These are phyloP conservation scores for Rhabdomys pumilio DNA, from an alignment of 2,797 vertebrate species.

Conservation along the genomic window DNA sequence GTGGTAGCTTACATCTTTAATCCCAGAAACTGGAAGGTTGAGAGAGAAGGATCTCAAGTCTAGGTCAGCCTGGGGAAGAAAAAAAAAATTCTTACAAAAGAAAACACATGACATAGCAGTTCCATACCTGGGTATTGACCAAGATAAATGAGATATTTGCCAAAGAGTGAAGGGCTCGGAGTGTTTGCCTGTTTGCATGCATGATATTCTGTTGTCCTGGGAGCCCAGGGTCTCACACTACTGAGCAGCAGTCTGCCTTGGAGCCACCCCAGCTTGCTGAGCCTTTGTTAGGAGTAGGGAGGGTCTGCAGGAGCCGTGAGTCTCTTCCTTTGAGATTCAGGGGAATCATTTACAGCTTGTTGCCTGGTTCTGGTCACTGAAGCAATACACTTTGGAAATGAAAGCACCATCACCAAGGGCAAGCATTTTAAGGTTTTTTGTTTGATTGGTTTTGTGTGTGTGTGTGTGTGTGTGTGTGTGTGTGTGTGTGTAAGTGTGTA, in stretches of 20 bases:
- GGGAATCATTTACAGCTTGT: background rate
- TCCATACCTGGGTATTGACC: slow-evolving; percentile 21
- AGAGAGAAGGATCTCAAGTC: background rate
- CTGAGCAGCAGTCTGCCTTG: background rate
- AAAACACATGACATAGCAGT: slow-evolving; percentile 5
- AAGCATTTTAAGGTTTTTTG: background rate
- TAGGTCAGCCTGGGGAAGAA: background rate
- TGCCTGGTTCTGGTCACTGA: background rate
- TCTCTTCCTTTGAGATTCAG: slow-evolving; percentile 24
- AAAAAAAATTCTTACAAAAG: slow-evolving; percentile 49
- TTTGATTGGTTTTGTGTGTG: background rate
- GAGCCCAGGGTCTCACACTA: background rate
- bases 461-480: background rate
- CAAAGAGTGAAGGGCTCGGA: background rate
- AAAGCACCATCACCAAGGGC: background rate
- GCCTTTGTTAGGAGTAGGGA: background rate
- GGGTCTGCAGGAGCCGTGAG: background rate
- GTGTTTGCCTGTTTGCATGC: background rate
- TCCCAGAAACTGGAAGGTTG: background rate
- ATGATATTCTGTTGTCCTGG: too few relatives aligned
- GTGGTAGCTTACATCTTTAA: background rate
- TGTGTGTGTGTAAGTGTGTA: background rate
- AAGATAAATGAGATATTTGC: background rate
- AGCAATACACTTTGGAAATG: slow-evolving; percentile 49
- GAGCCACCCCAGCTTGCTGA: background rate